Evolutionary conservation across 2,113 vertebrate species (phyloP), one percentile per base, ranked within the genome.

Genomic region (Noctilio leporinus): DNA sequence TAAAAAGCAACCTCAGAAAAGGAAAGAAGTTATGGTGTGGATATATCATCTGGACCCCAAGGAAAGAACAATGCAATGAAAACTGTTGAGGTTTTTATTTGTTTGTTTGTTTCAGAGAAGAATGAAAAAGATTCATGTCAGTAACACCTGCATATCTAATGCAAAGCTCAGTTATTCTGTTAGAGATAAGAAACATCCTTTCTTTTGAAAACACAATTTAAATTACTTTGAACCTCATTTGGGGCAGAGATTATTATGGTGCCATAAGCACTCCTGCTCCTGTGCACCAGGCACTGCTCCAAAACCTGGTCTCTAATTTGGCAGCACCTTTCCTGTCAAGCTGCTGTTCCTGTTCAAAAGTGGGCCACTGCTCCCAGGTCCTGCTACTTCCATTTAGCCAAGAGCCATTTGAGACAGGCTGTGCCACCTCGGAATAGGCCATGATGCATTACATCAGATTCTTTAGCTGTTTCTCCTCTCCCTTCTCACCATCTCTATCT

Each of bases 1-100:
- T 92, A 45, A 94, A 73, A 88, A 87, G 5, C 40, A 93, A 62
- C 35, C 43, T 78, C 57, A 80, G 51, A 69, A 70, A 96, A 64
- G 16, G 35, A 14, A 8, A 30, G 40, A 62, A 51, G 24, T 64
- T 83, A 86, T 40, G 43, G 19, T 5, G 30, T 67, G 12, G 20
- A 8, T 40, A 3, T 72, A 62, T 55, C 64, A 47, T 70, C 73
- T 55, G 30, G 62, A 67, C 11, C 26, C 82, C 10, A 43, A 55
- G 69, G 67, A 59, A 62, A 87, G 40, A 88, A 49, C 4, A 62
- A 20, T 67, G 30, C 30, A 47, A 9, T 81, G 38, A 45, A 75
- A 67, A 84, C 43, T 69, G 43, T 47, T 35, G 17, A 24, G 24
- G 0, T 9, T 76, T 47, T 62, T 30, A n/a, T n/a, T 49, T 11